Evolutionary conservation across 2,888 invertebrate species (phyloP), one percentile per base, ranked within the genome.

Genomic region (Molorchus minor): DNA sequence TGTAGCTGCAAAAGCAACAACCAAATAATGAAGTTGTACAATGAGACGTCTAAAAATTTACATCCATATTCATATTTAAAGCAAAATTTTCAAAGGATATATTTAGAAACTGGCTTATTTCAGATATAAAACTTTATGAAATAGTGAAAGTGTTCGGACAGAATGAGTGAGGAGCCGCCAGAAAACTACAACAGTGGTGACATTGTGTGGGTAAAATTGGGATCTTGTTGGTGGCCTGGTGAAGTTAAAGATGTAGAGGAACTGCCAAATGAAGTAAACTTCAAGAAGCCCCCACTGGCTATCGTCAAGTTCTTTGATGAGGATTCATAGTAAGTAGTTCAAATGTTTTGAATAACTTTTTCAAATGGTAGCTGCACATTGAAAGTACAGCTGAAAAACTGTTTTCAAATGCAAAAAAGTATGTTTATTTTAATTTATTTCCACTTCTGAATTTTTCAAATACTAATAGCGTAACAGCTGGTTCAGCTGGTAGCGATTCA

Each of bases 251-350:
- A 84, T 66, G 77, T 83, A 16, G 85, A 86, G 52, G 84, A 84
- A 73, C 81, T 91, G 55, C 89, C 91, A 17, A 85, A 87, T 68
- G 90, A 91, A 74, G 81, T 81, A 43, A 86, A 87, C 53, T 85
- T 89, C 73, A 84, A 86, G 72, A 90, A 89, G 75, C 85, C 86
- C 67, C 89, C 92, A n/a, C 87, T 93, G 69, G 91, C 90, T 52
- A 87, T 89, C 71, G 93, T 94, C 45, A 90, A 91, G 78, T 94
- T 93, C 81, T 93, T 93, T 79, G 88, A 91, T 58, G 94, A 94
- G 81, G 89, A 89, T 74, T 84, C 87, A 63, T 93, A 86, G 94
- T 94, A 85, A 88, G 91, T 72, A 21, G 16, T 25, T 20, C 7
- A 21, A n/a, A 30, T 45, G 17, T 17, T 33, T 19, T 17, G 30